phyloP scores from a whole-genome alignment of 92 coral and sea anemone species.

The Paragorgia papillata region DNA sequence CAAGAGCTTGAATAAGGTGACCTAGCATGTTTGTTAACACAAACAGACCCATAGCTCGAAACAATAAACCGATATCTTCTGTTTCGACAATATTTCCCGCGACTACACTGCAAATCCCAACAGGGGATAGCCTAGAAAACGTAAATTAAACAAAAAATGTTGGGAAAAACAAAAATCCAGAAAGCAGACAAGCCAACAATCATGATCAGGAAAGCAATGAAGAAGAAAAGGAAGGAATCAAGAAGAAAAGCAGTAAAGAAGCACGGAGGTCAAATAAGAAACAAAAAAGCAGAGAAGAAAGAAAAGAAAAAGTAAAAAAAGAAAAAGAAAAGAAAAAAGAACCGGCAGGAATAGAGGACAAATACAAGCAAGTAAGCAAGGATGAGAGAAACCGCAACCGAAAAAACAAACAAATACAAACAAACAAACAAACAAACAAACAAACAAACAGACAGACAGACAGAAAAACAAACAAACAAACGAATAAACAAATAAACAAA shows the following conservation, averaged over 20 bases:
- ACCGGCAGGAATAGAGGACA: too few species aligned
- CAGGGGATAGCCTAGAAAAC: constrained; percentile 26
- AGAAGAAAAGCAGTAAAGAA: neutral
- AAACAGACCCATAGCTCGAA: constrained; percentile 37
- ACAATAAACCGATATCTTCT: constrained; percentile 13
- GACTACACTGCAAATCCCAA: constrained; percentile 36
- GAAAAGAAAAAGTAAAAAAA: neutral
- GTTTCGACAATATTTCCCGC: constrained; percentile 35
- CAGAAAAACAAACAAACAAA: too few species aligned
- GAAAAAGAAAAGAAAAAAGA: too few species aligned
- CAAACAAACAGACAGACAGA: too few species aligned
- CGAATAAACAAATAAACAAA: too few species aligned
- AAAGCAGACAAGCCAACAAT: neutral
- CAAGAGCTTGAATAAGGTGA: neutral
- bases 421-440: too few species aligned
- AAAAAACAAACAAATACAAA: too few species aligned
- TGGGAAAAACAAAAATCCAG: too few species aligned
- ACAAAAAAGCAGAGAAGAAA: neutral
- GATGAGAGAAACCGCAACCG: too few species aligned
- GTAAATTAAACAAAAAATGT: too few species aligned
- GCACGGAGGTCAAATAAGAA: neutral
- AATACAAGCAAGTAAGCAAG: too few species aligned
- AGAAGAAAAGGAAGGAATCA: neutral
- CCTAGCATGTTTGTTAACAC: constrained; percentile 16
- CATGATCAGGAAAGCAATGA: neutral